phyloP scores from a whole-genome alignment of 92 coral and sea anemone species.

The Palythoa grandiflora region DNA sequence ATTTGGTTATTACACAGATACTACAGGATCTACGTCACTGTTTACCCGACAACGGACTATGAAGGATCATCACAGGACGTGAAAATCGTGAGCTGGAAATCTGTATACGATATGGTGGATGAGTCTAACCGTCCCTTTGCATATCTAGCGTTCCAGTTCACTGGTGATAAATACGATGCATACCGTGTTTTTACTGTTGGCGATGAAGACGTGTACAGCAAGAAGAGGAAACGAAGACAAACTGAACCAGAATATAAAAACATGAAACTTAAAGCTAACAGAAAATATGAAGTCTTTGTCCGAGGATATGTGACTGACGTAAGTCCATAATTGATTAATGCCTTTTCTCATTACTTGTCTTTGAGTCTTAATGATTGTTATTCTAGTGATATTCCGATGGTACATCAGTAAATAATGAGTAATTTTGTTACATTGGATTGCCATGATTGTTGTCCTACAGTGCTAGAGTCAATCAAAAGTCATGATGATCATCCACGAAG shows the following conservation, averaged over 20 bases:
- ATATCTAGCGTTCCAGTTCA: not conserved
- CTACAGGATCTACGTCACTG: not conserved
- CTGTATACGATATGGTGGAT: not conserved
- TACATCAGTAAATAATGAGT: no score
- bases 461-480: not conserved
- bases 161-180: slow-evolving; percentile 45
- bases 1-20: not conserved
- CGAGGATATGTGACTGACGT: slow-evolving; percentile 73
- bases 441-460: no score
- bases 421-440: no score
- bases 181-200: slow-evolving; percentile 68
- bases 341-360: not conserved
- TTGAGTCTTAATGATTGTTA: not conserved
- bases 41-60: not conserved
- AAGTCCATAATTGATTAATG: not conserved
- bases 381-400: no score
- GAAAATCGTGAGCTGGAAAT: not conserved
- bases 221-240: slow-evolving; percentile 41
- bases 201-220: slow-evolving; percentile 29
- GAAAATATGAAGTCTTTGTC: slow-evolving; percentile 55
- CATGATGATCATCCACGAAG: not conserved
- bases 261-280: slow-evolving; percentile 60
- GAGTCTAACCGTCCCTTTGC: not conserved
- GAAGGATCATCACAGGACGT: not conserved
- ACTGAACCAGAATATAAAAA: slow-evolving; percentile 45